Conservation (phyloP, 1,140 invertebrate species). For the Latrodectus geometricus region DNA sequence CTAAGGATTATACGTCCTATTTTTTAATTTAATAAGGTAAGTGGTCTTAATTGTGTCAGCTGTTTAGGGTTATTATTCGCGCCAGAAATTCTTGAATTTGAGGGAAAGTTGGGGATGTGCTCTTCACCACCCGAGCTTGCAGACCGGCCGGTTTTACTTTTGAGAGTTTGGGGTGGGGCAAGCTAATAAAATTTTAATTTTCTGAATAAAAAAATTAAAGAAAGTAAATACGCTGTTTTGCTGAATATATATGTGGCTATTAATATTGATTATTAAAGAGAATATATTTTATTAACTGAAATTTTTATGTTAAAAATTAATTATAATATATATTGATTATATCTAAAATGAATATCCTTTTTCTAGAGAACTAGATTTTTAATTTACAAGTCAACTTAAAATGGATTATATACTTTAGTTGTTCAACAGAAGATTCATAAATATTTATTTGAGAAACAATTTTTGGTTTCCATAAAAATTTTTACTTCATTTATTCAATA, state of each 20-base stretch:
- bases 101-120: constrained; percentile 27
- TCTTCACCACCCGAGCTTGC: background rate
- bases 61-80: constrained; percentile 17
- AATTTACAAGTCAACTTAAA: too few species aligned
- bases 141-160: background rate
- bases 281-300: background rate
- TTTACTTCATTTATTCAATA: too few species aligned
- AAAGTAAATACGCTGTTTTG: background rate
- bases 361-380: too few species aligned
- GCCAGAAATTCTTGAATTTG: background rate
- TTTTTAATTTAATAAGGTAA: constrained; percentile 1
- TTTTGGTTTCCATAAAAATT: too few species aligned
- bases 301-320: background rate
- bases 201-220: too few species aligned
- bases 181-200: background rate
- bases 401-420: too few species aligned
- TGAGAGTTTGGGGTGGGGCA: constrained; percentile 13
- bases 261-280: background rate
- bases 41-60: background rate
- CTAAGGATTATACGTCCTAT: constrained; percentile 5
- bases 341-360: background rate
- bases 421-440: too few species aligned
- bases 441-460: too few species aligned
- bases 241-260: background rate
- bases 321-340: background rate